A percentile compares a stretch with the other conserved stretches of the same genome.
Evolutionary conservation across 2,797 vertebrate genomes (phyloP).

Genomic region (Enteromius unitaeniatus): DNA sequence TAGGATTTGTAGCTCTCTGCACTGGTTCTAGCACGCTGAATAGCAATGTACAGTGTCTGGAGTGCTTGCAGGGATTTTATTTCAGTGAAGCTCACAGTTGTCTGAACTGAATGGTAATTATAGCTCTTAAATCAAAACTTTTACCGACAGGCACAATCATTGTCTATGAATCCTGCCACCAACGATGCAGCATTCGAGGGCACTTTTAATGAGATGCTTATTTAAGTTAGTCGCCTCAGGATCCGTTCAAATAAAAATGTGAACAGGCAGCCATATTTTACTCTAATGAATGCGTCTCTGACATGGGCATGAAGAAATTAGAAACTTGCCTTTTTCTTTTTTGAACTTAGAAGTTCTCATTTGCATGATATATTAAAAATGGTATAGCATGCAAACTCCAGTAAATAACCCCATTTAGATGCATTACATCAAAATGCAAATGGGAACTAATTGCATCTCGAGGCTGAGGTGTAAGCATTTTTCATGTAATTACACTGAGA

Average conservation of each 20-base stretch:
- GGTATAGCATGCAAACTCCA: constrained; percentile 62
- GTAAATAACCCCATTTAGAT: constrained; percentile 67
- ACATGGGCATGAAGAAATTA: constrained; percentile 44
- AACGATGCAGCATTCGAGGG: constrained; percentile 26
- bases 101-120: constrained; percentile 43
- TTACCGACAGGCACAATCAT: constrained; percentile 27
- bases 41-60: neutral
- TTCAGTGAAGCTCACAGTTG: constrained; percentile 3
- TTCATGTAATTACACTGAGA: constrained; percentile 57
- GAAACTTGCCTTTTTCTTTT: constrained; percentile 34
- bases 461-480: constrained; percentile 61
- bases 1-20: neutral
- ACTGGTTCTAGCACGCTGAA: neutral
- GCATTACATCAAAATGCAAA: constrained; percentile 74
- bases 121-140: constrained; percentile 42
- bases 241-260: constrained; percentile 34
- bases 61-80: neutral
- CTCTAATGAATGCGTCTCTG: constrained; percentile 52
- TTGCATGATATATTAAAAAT: constrained; percentile 65
- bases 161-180: constrained; percentile 31
- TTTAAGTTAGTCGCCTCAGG: constrained; percentile 52
- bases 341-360: constrained; percentile 43
- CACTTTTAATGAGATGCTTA: constrained; percentile 50
- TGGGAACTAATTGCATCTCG: constrained; percentile 67
- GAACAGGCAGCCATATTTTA: constrained; percentile 48